A percentile compares a stretch with the other conserved stretches of the same genome.
Evolutionary conservation across 35 echinoderm and acorn worm genomes (phyloP).

Genomic region (Lytechinus pictus): DNA sequence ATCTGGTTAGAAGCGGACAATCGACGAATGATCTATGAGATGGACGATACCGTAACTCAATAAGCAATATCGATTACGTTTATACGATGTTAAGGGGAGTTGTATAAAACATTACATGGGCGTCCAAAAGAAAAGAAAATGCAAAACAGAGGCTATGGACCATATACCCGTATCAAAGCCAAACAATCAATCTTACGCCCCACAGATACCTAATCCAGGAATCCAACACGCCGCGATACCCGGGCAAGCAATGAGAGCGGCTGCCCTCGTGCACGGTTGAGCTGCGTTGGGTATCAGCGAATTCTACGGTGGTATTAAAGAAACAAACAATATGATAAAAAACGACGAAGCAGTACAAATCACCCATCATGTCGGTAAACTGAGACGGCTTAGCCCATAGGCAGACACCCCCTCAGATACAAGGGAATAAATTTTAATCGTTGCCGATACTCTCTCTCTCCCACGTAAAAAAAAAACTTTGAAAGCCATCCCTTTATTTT

Average conservation of each 20-base stretch:
- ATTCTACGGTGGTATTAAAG: slow-evolving; percentile 4
- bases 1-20: neutral
- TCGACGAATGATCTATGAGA: slow-evolving; percentile 2
- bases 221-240: neutral
- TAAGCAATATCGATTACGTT: neutral
- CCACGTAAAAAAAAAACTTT: neutral
- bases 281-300: neutral
- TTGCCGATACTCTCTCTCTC: neutral
- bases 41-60: neutral
- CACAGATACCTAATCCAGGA: neutral
- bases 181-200: neutral
- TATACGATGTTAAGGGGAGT: neutral
- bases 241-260: neutral
- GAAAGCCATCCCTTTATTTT: neutral
- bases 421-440: neutral
- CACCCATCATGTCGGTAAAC: neutral
- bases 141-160: neutral
- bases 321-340: neutral
- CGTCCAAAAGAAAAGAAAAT: neutral
- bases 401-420: neutral
- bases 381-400: neutral
- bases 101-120: slow-evolving; percentile 10
- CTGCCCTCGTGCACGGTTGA: neutral
- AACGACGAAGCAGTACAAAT: neutral
- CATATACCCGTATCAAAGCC: neutral